Evolutionary conservation across 2,797 vertebrate genomes (phyloP).

Genomic region (Falco rusticolus): DNA sequence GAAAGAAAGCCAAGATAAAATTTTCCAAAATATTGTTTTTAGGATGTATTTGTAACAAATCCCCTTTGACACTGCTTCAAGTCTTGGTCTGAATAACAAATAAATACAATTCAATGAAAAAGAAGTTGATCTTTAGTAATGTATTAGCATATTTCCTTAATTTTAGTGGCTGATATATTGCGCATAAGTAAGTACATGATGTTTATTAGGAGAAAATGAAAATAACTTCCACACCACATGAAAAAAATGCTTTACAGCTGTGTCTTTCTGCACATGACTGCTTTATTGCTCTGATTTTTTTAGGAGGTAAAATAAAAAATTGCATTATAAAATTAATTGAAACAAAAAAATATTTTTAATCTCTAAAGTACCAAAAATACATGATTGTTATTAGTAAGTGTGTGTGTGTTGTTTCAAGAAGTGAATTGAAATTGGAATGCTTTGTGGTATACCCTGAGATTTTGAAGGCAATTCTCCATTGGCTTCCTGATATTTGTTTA

Average conservation of each 20-base stretch:
- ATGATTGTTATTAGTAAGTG: background rate
- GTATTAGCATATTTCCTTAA: background rate
- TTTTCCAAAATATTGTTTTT: background rate
- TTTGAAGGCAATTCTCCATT: conserved; percentile 57
- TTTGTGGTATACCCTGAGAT: conserved; percentile 9
- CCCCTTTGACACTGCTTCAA: background rate
- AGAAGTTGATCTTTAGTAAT: background rate
- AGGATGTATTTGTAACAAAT: background rate
- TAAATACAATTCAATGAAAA: background rate
- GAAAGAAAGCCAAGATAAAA: conserved; percentile 7
- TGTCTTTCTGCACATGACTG: background rate
- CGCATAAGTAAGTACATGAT: background rate
- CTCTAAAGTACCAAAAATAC: background rate
- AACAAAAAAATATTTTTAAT: background rate
- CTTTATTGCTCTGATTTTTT: background rate
- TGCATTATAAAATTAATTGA: background rate
- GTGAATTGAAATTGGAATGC: conserved; percentile 20
- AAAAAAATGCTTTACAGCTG: background rate
- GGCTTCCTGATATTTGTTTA: conserved; percentile 75
- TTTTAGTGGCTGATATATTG: background rate
- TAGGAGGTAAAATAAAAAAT: background rate
- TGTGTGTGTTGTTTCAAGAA: background rate
- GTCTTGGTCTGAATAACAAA: background rate
- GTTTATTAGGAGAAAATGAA: background rate
- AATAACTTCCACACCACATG: background rate